Evolutionary conservation across 2,888 invertebrate genomes (phyloP).

Genomic region (Allygus modestus): DNA sequence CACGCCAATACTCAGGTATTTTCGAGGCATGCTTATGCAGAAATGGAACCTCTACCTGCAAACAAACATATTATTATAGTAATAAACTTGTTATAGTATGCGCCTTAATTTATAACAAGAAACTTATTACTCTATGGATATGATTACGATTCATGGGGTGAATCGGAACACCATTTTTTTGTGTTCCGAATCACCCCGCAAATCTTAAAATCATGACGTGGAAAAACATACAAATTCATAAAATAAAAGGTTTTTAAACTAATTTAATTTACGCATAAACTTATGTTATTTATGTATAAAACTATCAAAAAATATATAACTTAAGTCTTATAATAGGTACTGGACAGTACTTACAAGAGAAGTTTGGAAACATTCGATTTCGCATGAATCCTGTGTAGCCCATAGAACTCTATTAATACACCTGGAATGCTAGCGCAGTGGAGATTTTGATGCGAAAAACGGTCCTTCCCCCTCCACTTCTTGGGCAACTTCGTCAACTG

Average conservation of each 20-base stretch:
- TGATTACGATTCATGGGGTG: conserved; percentile 61
- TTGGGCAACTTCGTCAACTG: too few relatives aligned
- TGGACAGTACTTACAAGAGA: too few relatives aligned
- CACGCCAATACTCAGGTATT: conserved; percentile 56
- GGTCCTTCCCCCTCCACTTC: too few relatives aligned
- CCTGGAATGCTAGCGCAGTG: too few relatives aligned
- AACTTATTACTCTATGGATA: too few relatives aligned
- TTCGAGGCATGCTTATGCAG: conserved; percentile 55
- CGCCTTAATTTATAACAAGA: conserved; percentile 28
- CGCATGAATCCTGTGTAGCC: conserved; percentile 23
- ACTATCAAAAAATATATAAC: conserved; percentile 33
- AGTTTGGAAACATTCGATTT: conserved; percentile 47
- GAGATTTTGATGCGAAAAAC: too few relatives aligned
- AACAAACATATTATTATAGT: conserved; percentile 39
- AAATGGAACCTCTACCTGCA: conserved; percentile 57
- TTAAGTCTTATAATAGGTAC: conserved; percentile 47
- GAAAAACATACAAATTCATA: too few relatives aligned
- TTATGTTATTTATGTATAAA: conserved; percentile 56
- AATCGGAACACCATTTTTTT: conserved; percentile 53
- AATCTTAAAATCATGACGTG: conserved; percentile 57
- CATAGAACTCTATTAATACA: too few relatives aligned
- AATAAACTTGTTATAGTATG: conserved; percentile 60
- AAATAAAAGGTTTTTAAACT: conserved; percentile 54
- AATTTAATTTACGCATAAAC: conserved; percentile 52
- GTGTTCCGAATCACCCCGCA: conserved; percentile 57